Evolutionary conservation across 2,113 vertebrate species (phyloP).

Genomic region (Alaudala cheleensis): DNA sequence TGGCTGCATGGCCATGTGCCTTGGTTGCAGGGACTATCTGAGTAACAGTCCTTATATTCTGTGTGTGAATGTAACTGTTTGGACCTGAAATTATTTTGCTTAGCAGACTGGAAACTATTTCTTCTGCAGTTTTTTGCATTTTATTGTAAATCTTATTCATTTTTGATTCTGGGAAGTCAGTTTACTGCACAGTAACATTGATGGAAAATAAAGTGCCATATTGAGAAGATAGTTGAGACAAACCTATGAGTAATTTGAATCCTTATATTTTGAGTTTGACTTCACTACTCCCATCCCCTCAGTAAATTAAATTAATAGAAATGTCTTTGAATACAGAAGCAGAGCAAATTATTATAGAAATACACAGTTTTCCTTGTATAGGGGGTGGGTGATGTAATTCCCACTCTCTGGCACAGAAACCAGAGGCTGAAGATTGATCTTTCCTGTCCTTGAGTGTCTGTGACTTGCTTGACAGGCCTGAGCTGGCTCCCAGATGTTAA

Average conservation of each 20-base stretch:
- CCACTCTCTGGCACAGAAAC: slow-evolving; percentile 42
- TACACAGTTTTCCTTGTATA: not conserved
- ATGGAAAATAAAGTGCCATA: not conserved
- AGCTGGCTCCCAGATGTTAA: slow-evolving; percentile 79
- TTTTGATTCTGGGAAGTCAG: not conserved
- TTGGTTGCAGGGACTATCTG: not conserved
- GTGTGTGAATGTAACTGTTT: not conserved
- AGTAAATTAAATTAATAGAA: not conserved
- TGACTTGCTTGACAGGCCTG: slow-evolving; percentile 78
- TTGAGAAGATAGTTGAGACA: not conserved
- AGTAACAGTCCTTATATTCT: not conserved
- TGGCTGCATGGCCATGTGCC: not conserved
- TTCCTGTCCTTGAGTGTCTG: slow-evolving; percentile 71
- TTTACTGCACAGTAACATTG: not conserved
- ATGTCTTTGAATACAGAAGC: not conserved
- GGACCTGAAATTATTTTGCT: not conserved
- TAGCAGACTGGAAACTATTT: not conserved
- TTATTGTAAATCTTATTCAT: not conserved
- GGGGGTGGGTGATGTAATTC: slow-evolving; percentile 26
- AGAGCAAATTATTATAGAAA: not conserved
- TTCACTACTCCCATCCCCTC: no score
- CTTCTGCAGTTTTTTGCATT: not conserved
- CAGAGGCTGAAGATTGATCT: slow-evolving; percentile 67
- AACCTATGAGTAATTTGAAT: not conserved
- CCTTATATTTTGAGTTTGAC: not conserved